Base-by-base conservation (phyloP, 2,888 invertebrate genomes). In the Diogma glabrata region DNA sequence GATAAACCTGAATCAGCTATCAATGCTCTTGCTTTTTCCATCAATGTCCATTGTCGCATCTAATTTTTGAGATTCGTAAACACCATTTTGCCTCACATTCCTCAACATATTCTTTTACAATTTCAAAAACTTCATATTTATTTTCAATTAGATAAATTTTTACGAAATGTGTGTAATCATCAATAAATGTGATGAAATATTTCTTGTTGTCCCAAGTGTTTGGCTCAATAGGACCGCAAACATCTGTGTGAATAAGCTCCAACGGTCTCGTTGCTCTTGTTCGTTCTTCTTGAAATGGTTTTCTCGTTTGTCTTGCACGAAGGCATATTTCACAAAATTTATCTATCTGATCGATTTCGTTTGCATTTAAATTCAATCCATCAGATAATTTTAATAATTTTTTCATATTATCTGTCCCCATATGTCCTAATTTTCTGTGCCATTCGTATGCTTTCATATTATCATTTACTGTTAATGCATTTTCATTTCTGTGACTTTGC, bases 351-450 rank as follows among this genome's bases (percentile, higher is more conserved):
- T 33, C 14, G 12, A 33, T 10, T n/a, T 33, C 33, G 10, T 33
- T 14, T 33, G 12, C 33, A 33, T 14, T 33, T n/a, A n/a, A n/a
- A n/a, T n/a, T 33, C 33, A 33, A 12, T 33, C 33, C 33, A 4
- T 33, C 33, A n/a, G 33, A 33, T 33, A 33, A 33, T 33, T 33
- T 28, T n/a, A n/a, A n/a, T n/a, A n/a, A n/a, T n/a, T n/a, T n/a
- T n/a, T n/a, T n/a, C n/a, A n/a, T n/a, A n/a, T n/a, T n/a, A n/a
- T n/a, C 28, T 9, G 28, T 28, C n/a, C 28, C 28, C n/a, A 28
- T 12, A 28, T 33, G 33, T 33, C 33, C 33, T 33, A 33, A 33
- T 12, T 33, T 33, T 33, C 33, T 33, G 16, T 33, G 33, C 12
- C 33, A 33, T 14, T 33, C 33, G 16, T 33, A 33, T 33, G 33